Evolutionary conservation across 2,113 vertebrate genomes (phyloP), one percentile per base, ranked within the genome.

Genomic region (Elephantulus edwardii): DNA sequence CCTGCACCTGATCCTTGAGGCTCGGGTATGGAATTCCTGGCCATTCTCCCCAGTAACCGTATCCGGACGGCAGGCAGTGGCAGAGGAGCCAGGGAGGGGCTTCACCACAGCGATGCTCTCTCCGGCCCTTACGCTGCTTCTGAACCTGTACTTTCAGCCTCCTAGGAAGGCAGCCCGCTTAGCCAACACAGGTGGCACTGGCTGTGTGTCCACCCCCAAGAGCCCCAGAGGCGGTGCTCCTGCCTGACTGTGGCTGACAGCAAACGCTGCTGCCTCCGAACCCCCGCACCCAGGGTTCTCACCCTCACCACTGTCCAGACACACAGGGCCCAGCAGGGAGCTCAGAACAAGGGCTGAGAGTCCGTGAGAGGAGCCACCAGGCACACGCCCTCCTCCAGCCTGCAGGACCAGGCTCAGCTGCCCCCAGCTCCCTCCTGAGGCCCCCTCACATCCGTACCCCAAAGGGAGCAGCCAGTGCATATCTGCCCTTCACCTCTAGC

Each of bases 1-100:
- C 58, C 71, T 24, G 87, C 82, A 97, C 92, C 88, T 17, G 97
- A 97, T 96, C 95, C 8, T 0, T 16, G 5, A 2, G 24, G 6
- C 40, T 0, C 2, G 1, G 28, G 50, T 48, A 85, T 84, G 58
- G 80, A 38, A 86, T 86, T 71, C 90, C 22, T 68, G 5, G 24
- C 60, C 7, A 64, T 66, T 54, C 77, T 68, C 85, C 80, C 13
- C 0, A 52, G 96, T 93, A 97, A 97, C 92, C 76, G 1, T 84
- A 96, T 17, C 68, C 92, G 6, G 60, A 26, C 16, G 2, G 46
- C 40, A 10, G 33, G 35, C 2, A 0, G 46, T 1, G 44, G n/a
- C 33, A 62, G 28, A 26, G 17, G 56, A 19, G 52, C 64, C 20
- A 35, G 19, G 5, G 42, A 33, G 2, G 50, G 50, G 5, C 35